Evolutionary conservation across 2,797 vertebrate species (phyloP), one percentile per base, ranked within the genome.

Genomic region (Hoplostethus atlanticus): DNA sequence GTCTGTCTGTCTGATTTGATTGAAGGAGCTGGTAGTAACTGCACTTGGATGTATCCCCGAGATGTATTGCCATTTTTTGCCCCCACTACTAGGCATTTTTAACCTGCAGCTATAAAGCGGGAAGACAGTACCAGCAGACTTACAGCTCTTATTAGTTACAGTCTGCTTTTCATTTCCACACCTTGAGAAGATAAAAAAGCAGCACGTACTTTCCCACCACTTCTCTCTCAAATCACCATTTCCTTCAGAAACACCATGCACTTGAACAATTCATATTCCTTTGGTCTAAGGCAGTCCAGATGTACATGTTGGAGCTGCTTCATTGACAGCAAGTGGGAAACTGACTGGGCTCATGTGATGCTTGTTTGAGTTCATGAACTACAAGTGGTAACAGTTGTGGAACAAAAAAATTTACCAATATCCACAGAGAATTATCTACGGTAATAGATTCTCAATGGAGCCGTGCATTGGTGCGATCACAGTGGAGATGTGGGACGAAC

Each of bases 131-230:
- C 6, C 59, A 62, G 58, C 55, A 68, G 69, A 79, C 64, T 58
- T 40, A 63, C 64, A 73, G 50, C 47, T 80, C 61, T 42, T 70
- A 65, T 84, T 89, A 83, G 83, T 89, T 90, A 65, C 78, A 79
- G 75, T 89, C 82, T 86, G 77, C 77, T 89, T 91, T 78, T 80
- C 55, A 84, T 91, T 91, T 90, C 79, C 72, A 86, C 88, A 89
- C 82, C 77, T 88, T 80, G 30, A 83, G 81, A 87, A 63, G 57
- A 76, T 68, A 21, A 77, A 83, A 80, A 80, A 73, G 82, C 71
- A 83, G 38, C 53, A 55, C 68, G n/a, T 65, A 47, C 64, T 42
- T 68, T 53, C 64, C 50, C 72, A 8, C 25, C 15, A 65, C 51
- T 11, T 60, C 46, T 60, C 50, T 65, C 15, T 71, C 31, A 73